A percentile compares a stretch with the other conserved stretches of the same genome.
Evolutionary conservation across 2,797 vertebrate species (phyloP).

Genomic region (Manis crassicaudata): DNA sequence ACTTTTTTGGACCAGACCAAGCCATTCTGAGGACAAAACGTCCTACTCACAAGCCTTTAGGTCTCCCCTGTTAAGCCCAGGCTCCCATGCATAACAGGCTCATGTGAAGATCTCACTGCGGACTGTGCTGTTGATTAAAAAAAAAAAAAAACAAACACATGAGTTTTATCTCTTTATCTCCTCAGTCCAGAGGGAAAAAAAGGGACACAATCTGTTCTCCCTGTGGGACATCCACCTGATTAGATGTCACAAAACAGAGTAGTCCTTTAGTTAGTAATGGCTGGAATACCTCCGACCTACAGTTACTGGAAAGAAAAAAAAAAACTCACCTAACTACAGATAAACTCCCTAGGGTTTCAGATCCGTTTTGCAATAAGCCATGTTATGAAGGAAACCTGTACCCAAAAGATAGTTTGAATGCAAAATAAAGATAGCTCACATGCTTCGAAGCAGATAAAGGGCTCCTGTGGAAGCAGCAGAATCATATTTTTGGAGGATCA

Average conservation of each 20-base stretch:
- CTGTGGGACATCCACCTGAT: slow-evolving; percentile 73
- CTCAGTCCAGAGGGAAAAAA: slow-evolving; percentile 59
- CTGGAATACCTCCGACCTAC: slow-evolving; percentile 76
- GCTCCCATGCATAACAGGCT: slow-evolving; percentile 38
- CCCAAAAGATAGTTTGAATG: slow-evolving; percentile 87
- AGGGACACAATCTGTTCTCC: slow-evolving; percentile 76
- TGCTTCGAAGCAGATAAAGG: slow-evolving; percentile 83
- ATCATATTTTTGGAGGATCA: slow-evolving; percentile 81
- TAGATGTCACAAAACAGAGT: slow-evolving; percentile 81
- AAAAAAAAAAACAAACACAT: slow-evolving; percentile 72
- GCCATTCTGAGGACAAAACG: not conserved
- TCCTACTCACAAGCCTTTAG: not conserved
- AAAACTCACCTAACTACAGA: slow-evolving; percentile 80
- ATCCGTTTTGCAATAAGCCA: slow-evolving; percentile 82
- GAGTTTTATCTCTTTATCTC: slow-evolving; percentile 81
- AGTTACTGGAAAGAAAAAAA: slow-evolving; percentile 83
- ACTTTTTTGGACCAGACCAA: not conserved
- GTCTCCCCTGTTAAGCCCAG: not conserved
- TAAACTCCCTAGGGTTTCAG: slow-evolving; percentile 85
- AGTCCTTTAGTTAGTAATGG: slow-evolving; percentile 76
- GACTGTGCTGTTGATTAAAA: slow-evolving; percentile 62
- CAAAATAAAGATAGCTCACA: slow-evolving; percentile 87
- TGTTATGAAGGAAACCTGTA: slow-evolving; percentile 88
- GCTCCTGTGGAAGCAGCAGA: slow-evolving; percentile 79
- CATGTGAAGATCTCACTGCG: slow-evolving; percentile 44